Conservation (phyloP, 1,140 invertebrate species). For the Listronotus oregonensis region DNA sequence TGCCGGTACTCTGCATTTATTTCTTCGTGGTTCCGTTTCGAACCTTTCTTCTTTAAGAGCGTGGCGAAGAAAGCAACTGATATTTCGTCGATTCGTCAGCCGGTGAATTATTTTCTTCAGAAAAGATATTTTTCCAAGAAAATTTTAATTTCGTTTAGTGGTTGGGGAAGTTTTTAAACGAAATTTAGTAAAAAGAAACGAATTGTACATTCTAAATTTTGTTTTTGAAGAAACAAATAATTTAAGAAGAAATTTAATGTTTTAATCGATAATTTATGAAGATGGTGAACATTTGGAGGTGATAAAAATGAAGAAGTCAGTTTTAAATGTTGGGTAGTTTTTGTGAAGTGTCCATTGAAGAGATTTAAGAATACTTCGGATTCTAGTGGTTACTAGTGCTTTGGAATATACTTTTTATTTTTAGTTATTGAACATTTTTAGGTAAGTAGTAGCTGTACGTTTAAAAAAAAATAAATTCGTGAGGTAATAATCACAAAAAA, state of each 20-base stretch:
- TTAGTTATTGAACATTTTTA: too few species aligned
- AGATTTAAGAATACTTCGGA: too few species aligned
- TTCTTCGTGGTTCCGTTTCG: slow-evolving; percentile 5
- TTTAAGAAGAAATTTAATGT: too few species aligned
- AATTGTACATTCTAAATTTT: too few species aligned
- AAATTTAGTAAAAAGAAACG: too few species aligned
- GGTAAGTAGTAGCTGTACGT: too few species aligned
- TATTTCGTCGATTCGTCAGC: neutral
- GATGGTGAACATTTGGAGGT: neutral
- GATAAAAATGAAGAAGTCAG: slow-evolving; percentile 10
- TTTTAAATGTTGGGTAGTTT: slow-evolving; percentile 17
- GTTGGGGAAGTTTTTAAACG: neutral
- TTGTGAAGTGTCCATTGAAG: neutral
- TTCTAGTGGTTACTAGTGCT: too few species aligned
- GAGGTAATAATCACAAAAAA: too few species aligned
- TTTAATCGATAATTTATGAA: neutral
- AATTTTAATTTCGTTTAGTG: neutral
- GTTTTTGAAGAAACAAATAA: too few species aligned
- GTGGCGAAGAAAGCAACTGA: neutral
- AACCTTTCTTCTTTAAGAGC: slow-evolving; percentile 14
- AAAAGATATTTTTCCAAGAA: neutral
- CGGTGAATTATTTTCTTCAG: neutral
- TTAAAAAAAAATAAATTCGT: too few species aligned
- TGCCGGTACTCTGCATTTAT: neutral
- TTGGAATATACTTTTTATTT: too few species aligned